Percentiles rank a stretch among this genome's conserved stretches.
These are phyloP conservation scores for Girardinus metallicus DNA, from an alignment of 2,797 vertebrate genomes.

Conservation along the genomic window DNA sequence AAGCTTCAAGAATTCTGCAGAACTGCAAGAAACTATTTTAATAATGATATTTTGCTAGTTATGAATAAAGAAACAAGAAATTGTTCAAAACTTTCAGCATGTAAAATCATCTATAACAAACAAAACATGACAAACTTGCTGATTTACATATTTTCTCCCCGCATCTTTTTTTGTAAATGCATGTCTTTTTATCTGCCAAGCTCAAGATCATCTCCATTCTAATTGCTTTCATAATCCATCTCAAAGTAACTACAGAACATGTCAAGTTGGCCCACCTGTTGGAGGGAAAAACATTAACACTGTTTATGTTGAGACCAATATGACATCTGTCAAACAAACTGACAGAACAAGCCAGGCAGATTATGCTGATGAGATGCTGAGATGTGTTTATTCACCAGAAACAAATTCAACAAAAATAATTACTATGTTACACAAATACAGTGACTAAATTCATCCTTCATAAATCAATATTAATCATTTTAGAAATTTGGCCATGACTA, in stretches of 20 bases:
- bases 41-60: constrained; percentile 11
- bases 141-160: not conserved
- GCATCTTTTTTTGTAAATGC: not conserved
- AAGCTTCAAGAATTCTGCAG: constrained; percentile 6
- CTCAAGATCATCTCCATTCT: not conserved
- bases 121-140: not conserved
- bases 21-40: constrained; percentile 8
- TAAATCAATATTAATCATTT: not conserved
- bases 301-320: constrained; percentile 33
- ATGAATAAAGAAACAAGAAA: not conserved
- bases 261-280: constrained; percentile 34
- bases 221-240: constrained; percentile 46
- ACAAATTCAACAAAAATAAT: not conserved
- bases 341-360: constrained; percentile 30
- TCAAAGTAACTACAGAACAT: constrained; percentile 36
- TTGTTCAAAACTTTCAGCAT: not conserved
- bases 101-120: not conserved
- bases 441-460: not conserved
- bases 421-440: not conserved
- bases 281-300: constrained; percentile 38
- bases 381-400: constrained; percentile 12
- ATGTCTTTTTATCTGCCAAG: not conserved
- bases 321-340: constrained; percentile 58
- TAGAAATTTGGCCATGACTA: not conserved
- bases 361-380: constrained; percentile 4